Conservation (phyloP, 2,113 vertebrate genomes). For the Ptyas mucosa region DNA sequence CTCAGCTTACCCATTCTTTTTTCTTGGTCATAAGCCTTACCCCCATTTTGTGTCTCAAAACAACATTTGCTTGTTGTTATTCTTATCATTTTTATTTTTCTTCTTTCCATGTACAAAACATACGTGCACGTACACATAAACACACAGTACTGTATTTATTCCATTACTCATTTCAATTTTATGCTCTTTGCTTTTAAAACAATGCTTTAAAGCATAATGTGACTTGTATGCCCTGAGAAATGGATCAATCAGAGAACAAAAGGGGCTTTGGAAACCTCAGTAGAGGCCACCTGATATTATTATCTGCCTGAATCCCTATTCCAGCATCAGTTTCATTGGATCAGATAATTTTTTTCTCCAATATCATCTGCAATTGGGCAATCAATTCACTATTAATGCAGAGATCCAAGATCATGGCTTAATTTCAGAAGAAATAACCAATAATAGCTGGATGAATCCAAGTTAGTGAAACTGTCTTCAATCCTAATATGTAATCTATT, state of each 20-base stretch:
- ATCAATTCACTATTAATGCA: neutral
- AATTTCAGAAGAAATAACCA: neutral
- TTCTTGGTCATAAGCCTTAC: constrained; percentile 33
- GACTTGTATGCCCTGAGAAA: neutral
- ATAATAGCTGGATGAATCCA: neutral
- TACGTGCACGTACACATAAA: neutral
- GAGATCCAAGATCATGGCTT: neutral
- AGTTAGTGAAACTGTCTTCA: neutral
- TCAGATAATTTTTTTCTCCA: neutral
- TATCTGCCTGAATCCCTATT: neutral
- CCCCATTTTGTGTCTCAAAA: neutral
- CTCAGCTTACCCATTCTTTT: constrained; percentile 35
- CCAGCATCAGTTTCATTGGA: neutral
- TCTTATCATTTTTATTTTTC: neutral
- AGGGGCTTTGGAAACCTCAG: neutral
- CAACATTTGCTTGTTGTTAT: neutral
- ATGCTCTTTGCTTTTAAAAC: neutral
- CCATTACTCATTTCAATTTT: neutral
- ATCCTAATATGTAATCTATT: neutral
- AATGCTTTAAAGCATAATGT: neutral
- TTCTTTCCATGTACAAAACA: neutral
- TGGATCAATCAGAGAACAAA: neutral
- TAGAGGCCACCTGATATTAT: neutral
- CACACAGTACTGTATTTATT: neutral
- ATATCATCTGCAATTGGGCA: neutral